phyloP scores from a whole-genome alignment of 2,113 vertebrate genomes.

The Cacatua alba region DNA sequence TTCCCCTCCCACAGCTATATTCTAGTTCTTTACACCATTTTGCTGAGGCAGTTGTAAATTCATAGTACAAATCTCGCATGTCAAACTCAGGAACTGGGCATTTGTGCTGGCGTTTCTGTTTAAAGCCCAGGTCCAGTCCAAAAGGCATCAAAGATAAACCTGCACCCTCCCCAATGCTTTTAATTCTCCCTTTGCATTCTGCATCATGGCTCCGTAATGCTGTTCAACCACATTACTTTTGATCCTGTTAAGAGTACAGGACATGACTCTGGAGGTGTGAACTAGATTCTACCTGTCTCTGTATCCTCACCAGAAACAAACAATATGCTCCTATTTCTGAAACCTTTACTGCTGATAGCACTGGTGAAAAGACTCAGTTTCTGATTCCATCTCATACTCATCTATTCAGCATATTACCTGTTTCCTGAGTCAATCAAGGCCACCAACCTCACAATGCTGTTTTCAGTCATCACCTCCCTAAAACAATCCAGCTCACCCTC shows the following conservation, averaged over 20 bases:
- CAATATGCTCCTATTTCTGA: not conserved
- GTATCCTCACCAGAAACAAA: not conserved
- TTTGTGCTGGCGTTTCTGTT: not conserved
- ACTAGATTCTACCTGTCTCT: not conserved
- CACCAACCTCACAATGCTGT: not conserved
- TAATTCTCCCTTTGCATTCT: not conserved
- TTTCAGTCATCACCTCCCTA: not conserved
- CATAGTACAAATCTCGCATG: not conserved
- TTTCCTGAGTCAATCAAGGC: not conserved
- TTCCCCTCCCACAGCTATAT: not conserved
- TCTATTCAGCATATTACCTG: not conserved
- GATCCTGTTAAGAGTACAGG: not conserved
- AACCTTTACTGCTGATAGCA: not conserved
- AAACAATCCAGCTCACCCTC: not conserved
- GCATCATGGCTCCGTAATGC: not conserved
- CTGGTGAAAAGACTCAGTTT: not conserved
- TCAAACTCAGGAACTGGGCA: not conserved
- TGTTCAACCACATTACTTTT: not conserved
- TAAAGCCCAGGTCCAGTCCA: not conserved
- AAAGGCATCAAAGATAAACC: not conserved
- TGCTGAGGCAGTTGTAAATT: not conserved
- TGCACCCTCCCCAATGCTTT: not conserved
- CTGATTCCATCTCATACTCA: not conserved
- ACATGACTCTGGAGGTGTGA: not conserved
- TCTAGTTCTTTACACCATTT: not conserved